Base-by-base conservation (phyloP, 2,888 invertebrate genomes). In the Panzeria rudis region DNA sequence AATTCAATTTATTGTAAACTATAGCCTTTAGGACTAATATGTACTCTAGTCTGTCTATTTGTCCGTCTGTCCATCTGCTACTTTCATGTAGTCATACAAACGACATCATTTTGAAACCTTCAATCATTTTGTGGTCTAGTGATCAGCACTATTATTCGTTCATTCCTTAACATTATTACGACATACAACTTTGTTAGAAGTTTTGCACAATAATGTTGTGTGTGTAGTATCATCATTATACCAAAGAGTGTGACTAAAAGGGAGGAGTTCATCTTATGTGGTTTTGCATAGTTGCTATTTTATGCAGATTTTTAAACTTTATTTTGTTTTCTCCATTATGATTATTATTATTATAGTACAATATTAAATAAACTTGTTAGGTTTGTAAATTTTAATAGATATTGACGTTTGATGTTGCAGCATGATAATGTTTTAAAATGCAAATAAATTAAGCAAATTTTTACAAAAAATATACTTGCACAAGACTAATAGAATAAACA, bases 321-420 rank as follows among this genome's bases (percentile, higher is more conserved):
- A 8, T 79, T 78, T 54, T 64, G 11, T 71, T 71, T 15, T 76
- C 56, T 29, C n/a, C 32, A 62, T 52, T 54, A 73, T 52, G 32
- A 75, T 81, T 50, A 73, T 52, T 32, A 69, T 81, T 59, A 69
- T 77, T 61, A 64, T 80, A 73, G 47, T 78, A 72, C 72, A 72
- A 81, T 84, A 84, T 81, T 78, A 81, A 84, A 84, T 84, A 81
- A 81, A 84, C 84, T 84, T 84, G 84, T 84, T 78, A 81, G 77
- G 77, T 81, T 84, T 84, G 81, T 84, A 78, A 78, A 84, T 78
- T 84, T 81, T 81, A 84, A 84, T 84, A 81, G 77, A 84, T 78
- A 78, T 78, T 84, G 84, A 84, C 84, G 81, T 84, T 78, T 78
- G 81, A 84, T 84, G 84, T 84, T 82, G 56, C 81, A 47, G 52